Conservation (phyloP, 2,888 invertebrate genomes). For the Clitarchus hookeri region DNA sequence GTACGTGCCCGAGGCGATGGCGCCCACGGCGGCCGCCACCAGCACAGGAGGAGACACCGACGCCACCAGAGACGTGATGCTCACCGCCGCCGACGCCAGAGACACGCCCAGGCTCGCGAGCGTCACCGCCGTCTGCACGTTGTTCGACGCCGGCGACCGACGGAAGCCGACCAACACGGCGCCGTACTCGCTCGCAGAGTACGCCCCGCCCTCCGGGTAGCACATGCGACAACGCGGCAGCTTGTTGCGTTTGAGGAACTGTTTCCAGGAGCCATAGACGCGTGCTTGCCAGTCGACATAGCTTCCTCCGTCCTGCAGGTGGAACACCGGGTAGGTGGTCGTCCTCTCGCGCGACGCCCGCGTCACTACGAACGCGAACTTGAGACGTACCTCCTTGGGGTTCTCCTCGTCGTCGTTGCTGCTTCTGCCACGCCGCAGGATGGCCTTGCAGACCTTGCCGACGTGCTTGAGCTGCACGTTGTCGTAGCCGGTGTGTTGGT, state of each 20-base stretch:
- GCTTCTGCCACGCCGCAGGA: not conserved
- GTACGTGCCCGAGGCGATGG: conserved; percentile 2
- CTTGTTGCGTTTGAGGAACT: conserved; percentile 11
- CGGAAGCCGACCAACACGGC: not conserved
- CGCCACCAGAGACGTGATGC: not conserved
- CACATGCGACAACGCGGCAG: conserved; percentile 4
- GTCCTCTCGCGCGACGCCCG: not conserved
- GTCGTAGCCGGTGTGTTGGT: conserved; percentile 22
- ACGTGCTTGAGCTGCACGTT: not conserved
- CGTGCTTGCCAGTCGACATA: conserved; percentile 15
- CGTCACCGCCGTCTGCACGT: not conserved
- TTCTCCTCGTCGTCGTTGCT: not conserved
- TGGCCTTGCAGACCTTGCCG: not conserved
- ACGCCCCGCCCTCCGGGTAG: conserved; percentile 16
- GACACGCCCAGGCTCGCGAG: not conserved
- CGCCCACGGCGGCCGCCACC: conserved; percentile 6
- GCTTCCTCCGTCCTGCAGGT: not conserved
- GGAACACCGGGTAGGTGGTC: conserved; percentile 19
- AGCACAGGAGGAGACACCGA: not conserved
- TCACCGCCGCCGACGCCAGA: not conserved
- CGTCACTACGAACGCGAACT: conserved; percentile 15
- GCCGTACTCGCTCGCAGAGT: not conserved
- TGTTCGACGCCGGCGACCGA: not conserved
- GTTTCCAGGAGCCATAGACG: not conserved
- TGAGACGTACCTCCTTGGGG: conserved; percentile 3